phyloP scores from a whole-genome alignment of 2,113 vertebrate genomes.

The Carassius carassius region DNA sequence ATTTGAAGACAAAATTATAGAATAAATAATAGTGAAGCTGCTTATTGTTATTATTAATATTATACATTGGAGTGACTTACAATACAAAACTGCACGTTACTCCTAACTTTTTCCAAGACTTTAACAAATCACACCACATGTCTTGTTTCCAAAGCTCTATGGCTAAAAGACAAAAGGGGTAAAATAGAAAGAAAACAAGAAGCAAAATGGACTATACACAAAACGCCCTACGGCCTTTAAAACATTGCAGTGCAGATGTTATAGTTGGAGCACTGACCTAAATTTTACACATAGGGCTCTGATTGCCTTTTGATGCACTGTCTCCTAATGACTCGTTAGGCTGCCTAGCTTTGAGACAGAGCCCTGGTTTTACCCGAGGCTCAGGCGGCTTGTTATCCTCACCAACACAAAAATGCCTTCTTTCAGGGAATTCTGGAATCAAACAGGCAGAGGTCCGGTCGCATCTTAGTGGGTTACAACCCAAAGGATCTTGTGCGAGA shows the following conservation, averaged over 20 bases:
- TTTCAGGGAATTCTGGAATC: conserved; percentile 27
- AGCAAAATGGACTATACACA: not conserved
- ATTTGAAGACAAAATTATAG: too few relatives aligned
- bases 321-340: conserved; percentile 43
- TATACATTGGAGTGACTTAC: too few relatives aligned
- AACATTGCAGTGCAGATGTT: conserved; percentile 22
- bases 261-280: conserved; percentile 10
- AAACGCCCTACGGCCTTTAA: not conserved
- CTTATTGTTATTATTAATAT: not conserved
- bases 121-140: not conserved
- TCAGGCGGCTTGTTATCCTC: conserved; percentile 34
- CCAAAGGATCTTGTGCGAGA: conserved; percentile 53
- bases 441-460: conserved; percentile 9
- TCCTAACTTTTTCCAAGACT: not conserved
- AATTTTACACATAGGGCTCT: conserved; percentile 12
- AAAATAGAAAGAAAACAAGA: not conserved
- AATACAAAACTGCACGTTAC: not conserved
- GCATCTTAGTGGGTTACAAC: conserved; percentile 46
- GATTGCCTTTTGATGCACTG: conserved; percentile 18
- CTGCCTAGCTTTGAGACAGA: conserved; percentile 30
- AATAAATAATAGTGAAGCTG: too few relatives aligned
- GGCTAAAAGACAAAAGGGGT: not conserved
- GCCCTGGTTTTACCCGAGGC: conserved; percentile 13
- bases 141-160: not conserved
- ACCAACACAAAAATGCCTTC: conserved; percentile 31